A percentile compares a stretch with the other conserved stretches of the same genome.
phyloP scores from a whole-genome alignment of 2,113 vertebrate genomes.

The Chaetura pelagica region DNA sequence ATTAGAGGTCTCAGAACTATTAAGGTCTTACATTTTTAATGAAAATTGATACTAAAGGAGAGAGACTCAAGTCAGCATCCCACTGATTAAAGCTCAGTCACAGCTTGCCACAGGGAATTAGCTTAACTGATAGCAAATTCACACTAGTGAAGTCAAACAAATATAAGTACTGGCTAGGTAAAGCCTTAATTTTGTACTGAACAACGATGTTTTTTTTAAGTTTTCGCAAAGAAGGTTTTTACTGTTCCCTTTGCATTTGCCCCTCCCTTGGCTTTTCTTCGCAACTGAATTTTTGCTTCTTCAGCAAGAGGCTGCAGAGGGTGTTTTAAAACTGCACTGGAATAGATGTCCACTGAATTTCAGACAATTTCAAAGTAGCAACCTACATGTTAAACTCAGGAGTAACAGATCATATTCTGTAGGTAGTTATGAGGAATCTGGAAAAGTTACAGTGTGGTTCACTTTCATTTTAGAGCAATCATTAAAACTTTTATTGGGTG shows the following conservation, averaged over 20 bases:
- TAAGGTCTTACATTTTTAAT: slow-evolving; percentile 6
- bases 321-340: not conserved
- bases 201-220: not conserved
- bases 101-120: slow-evolving; percentile 9
- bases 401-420: not conserved
- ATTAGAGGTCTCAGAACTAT: slow-evolving; percentile 61
- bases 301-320: not conserved
- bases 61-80: not conserved
- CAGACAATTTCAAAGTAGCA: not conserved
- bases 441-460: not conserved
- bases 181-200: not conserved
- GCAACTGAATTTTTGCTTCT: not conserved
- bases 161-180: not conserved
- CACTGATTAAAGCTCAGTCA: not conserved
- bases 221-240: not conserved
- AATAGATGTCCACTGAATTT: not conserved
- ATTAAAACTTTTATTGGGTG: slow-evolving; percentile 1
- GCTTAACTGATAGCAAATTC: not conserved
- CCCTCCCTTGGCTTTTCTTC: not conserved
- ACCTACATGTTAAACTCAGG: not conserved
- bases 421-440: not conserved
- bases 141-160: not conserved
- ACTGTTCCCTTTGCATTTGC: not conserved
- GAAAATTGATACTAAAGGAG: slow-evolving; percentile 43
- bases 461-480: not conserved